Percentiles rank a stretch among this genome's conserved stretches.
These are phyloP conservation scores for Vireo griseus DNA, from an alignment of 2,797 vertebrate species.

Conservation along the genomic window DNA sequence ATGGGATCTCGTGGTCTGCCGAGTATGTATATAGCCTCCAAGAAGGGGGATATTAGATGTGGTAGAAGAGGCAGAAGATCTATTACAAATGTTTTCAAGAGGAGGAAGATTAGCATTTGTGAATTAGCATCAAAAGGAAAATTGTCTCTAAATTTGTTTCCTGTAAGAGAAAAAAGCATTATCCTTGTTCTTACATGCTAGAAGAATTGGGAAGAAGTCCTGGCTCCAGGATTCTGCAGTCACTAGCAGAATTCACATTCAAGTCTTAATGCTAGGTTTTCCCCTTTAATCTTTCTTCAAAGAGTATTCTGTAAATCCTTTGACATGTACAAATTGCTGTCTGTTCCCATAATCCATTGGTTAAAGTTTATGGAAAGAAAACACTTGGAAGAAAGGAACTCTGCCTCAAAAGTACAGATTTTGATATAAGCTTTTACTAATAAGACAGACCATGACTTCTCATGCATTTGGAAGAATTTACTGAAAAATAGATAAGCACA, in stretches of 20 bases:
- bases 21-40: not conserved
- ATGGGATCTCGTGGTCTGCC: accelerated
- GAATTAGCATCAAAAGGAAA: not conserved
- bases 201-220: not conserved
- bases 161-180: not conserved
- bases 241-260: not conserved
- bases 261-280: not conserved
- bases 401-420: not conserved
- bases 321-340: not conserved
- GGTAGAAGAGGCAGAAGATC: not conserved
- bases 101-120: not conserved
- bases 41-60: not conserved
- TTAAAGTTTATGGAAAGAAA: constrained; percentile 7
- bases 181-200: not conserved
- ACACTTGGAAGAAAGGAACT: not conserved
- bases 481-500: not conserved
- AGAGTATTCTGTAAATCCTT: not conserved
- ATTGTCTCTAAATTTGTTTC: not conserved
- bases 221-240: not conserved
- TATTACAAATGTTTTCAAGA: not conserved
- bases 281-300: not conserved
- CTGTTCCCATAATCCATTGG: not conserved
- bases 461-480: not conserved
- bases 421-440: not conserved
- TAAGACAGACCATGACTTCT: not conserved